Percentiles rank a stretch among this genome's conserved stretches.
These are phyloP conservation scores for Perccottus glenii DNA, from an alignment of 2,113 vertebrate species.

Conservation along the genomic window DNA sequence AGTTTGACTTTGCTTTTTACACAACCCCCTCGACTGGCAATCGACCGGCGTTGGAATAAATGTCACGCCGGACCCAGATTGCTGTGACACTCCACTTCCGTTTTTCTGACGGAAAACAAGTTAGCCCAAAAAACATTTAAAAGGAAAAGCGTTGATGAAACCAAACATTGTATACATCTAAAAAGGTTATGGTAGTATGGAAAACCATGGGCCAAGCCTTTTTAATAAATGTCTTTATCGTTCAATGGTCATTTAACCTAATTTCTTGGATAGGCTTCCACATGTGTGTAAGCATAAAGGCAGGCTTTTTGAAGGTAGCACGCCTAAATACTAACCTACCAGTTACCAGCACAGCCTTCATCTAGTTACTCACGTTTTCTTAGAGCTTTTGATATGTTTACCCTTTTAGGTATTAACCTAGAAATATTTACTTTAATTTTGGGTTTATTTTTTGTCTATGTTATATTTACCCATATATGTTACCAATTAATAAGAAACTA, in stretches of 20 bases:
- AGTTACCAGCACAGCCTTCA: background rate
- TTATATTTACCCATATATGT: no score
- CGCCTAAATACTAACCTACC: background rate
- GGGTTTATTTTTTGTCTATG: background rate
- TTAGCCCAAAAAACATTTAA: conserved; percentile 14
- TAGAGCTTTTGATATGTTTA: background rate
- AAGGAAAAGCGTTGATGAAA: background rate
- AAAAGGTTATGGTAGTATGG: no score
- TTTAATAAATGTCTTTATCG: no score
- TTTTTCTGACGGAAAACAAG: conserved; percentile 47
- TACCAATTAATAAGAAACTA: no score
- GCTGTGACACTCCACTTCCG: conserved; percentile 57
- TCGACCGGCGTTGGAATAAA: conserved; percentile 73
- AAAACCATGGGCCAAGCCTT: no score
- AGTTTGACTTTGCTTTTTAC: background rate
- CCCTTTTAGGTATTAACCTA: no score
- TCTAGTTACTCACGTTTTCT: background rate
- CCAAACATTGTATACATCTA: no score
- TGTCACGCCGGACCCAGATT: conserved; percentile 71
- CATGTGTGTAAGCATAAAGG: no score
- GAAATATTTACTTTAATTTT: background rate
- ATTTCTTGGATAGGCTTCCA: no score
- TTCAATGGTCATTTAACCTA: no score
- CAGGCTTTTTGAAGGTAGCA: conserved; percentile 13
- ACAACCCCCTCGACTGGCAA: conserved; percentile 28